phyloP scores from a whole-genome alignment of 2,888 invertebrate genomes.

The Cyaniris semiargus region DNA sequence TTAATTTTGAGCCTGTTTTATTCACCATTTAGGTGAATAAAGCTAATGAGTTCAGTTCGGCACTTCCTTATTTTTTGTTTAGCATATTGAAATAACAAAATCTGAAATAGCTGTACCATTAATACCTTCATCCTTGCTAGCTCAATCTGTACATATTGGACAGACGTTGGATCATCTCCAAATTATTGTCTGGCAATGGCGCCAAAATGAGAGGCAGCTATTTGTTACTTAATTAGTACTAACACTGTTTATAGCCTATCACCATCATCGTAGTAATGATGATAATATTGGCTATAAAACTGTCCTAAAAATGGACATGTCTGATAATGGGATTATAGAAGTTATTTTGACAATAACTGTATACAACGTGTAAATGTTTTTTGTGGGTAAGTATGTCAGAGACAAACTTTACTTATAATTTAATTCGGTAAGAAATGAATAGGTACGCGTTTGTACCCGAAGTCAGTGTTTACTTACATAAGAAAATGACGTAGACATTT shows the following conservation, averaged over 20 bases:
- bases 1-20: too few species aligned
- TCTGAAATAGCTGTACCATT: neutral
- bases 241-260: slow-evolving; percentile 30
- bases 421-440: neutral
- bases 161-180: slow-evolving; percentile 35
- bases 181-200: slow-evolving; percentile 28
- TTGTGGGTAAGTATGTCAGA: neutral
- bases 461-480: too few species aligned
- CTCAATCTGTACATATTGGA: slow-evolving; percentile 31
- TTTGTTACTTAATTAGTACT: slow-evolving; percentile 34
- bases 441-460: neutral
- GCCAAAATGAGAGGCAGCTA: slow-evolving; percentile 33
- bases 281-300: neutral
- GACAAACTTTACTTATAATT: neutral
- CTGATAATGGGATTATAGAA: neutral
- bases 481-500: too few species aligned
- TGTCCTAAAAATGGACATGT: neutral
- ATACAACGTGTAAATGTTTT: neutral
- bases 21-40: too few species aligned
- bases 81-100: neutral
- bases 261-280: slow-evolving; percentile 27
- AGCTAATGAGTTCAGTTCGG: too few species aligned
- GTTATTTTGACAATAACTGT: neutral
- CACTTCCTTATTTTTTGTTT: neutral
- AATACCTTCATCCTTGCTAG: neutral